Conservation (phyloP, 2,888 invertebrate genomes). For the Orthosia incerta region DNA sequence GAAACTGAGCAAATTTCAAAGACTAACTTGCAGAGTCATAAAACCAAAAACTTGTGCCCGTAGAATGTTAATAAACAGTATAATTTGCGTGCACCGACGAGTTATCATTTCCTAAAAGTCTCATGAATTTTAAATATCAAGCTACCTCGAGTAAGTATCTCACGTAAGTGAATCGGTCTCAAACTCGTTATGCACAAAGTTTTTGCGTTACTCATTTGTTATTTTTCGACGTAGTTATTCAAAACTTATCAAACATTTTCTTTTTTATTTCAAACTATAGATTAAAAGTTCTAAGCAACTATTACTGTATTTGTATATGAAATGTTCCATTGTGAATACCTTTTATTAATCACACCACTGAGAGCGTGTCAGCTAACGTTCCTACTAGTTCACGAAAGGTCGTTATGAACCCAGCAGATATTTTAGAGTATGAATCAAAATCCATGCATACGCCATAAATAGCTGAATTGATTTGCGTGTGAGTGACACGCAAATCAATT, state of each 20-base stretch:
- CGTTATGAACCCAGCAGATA: no score
- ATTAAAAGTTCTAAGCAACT: no score
- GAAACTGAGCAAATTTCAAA: conserved; percentile 10
- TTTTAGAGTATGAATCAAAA: no score
- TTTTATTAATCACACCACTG: no score
- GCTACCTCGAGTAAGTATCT: conserved; percentile 33
- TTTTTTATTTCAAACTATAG: not conserved
- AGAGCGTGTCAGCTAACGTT: no score
- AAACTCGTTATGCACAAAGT: conserved; percentile 21
- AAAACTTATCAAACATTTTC: not conserved
- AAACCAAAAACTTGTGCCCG: conserved; percentile 36
- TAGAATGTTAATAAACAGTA: conserved; percentile 51
- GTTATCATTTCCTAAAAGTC: conserved; percentile 53
- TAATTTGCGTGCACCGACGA: conserved; percentile 43
- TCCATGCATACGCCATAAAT: not conserved
- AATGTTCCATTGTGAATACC: no score
- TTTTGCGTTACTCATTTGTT: conserved; percentile 10
- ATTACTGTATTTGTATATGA: no score
- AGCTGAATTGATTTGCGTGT: no score
- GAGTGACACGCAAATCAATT: not conserved
- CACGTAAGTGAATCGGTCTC: conserved; percentile 9
- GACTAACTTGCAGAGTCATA: conserved; percentile 21
- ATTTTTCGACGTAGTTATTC: not conserved
- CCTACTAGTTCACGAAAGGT: no score
- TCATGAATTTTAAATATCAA: conserved; percentile 60